A percentile compares a stretch with the other conserved stretches of the same genome.
Evolutionary conservation across 2,888 invertebrate genomes (phyloP).

Genomic region (Tenthredo livida): DNA sequence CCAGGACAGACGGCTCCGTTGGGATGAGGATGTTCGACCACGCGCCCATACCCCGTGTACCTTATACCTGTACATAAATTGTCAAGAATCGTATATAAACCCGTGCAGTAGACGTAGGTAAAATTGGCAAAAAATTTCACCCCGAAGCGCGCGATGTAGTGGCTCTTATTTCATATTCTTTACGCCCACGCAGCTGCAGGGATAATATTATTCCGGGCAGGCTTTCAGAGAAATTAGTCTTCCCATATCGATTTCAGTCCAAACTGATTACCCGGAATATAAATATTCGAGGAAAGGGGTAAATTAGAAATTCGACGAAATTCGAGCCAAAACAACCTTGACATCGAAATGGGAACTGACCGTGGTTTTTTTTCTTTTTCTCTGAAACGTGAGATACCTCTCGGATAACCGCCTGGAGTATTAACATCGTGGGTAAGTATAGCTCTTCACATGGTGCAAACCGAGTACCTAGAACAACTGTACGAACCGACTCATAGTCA

Average conservation of each 20-base stretch:
- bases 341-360: neutral
- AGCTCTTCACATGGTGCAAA: neutral
- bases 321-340: neutral
- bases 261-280: neutral
- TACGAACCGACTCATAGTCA: neutral
- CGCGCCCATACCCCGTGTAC: neutral
- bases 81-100: slow-evolving; percentile 3
- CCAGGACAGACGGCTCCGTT: slow-evolving; percentile 48
- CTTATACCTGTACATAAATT: slow-evolving; percentile 17
- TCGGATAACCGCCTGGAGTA: neutral
- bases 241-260: neutral
- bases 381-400: neutral
- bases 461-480: neutral
- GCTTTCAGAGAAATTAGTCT: neutral
- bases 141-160: neutral
- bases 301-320: neutral
- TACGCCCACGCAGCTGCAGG: neutral
- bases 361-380: neutral
- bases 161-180: neutral
- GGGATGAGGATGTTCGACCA: slow-evolving; percentile 43
- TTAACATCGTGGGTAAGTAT: neutral
- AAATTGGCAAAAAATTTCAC: slow-evolving; percentile 21
- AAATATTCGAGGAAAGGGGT: neutral
- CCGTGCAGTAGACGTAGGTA: neutral
- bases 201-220: neutral